These are phyloP conservation scores for Polymixis flavicincta DNA, from an alignment of 2,888 invertebrate genomes.

Conservation along the genomic window DNA sequence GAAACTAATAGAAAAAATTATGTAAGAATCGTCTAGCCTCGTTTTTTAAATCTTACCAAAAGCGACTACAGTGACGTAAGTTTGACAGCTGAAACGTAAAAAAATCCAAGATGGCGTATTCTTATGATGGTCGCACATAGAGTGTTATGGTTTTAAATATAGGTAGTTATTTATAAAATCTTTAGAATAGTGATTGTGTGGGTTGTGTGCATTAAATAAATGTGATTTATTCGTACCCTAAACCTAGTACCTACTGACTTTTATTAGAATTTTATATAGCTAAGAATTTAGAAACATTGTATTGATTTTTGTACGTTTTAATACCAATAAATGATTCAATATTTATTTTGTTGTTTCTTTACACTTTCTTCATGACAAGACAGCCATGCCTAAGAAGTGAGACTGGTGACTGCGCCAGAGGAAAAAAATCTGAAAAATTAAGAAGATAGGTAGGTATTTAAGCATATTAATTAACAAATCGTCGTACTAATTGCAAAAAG, in stretches of 20 bases:
- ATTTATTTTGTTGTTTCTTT: constrained; percentile 16
- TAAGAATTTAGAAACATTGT: constrained; percentile 30
- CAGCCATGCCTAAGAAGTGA: background rate
- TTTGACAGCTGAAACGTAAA: constrained; percentile 32
- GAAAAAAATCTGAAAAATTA: background rate
- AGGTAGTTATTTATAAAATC: constrained; percentile 35
- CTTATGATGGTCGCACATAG: background rate
- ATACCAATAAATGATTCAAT: constrained; percentile 56
- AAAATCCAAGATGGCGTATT: constrained; percentile 18
- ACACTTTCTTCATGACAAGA: background rate
- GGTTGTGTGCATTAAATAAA: constrained; percentile 61
- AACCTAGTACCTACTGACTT: constrained; percentile 31
- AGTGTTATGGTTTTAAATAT: constrained; percentile 1
- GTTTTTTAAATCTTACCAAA: no score
- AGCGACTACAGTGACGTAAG: background rate
- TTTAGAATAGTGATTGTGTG: constrained; percentile 48
- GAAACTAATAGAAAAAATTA: no score
- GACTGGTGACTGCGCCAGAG: background rate
- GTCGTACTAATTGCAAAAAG: no score
- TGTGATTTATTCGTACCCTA: constrained; percentile 42
- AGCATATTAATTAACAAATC: no score
- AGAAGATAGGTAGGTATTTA: background rate
- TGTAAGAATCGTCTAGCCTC: no score
- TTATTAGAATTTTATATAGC: constrained; percentile 42
- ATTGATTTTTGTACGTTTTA: constrained; percentile 63